A percentile compares a stretch with the other conserved stretches of the same genome.
These are phyloP conservation scores for Onychostoma macrolepis DNA, from an alignment of 2,113 vertebrate species.

Conservation along the genomic window DNA sequence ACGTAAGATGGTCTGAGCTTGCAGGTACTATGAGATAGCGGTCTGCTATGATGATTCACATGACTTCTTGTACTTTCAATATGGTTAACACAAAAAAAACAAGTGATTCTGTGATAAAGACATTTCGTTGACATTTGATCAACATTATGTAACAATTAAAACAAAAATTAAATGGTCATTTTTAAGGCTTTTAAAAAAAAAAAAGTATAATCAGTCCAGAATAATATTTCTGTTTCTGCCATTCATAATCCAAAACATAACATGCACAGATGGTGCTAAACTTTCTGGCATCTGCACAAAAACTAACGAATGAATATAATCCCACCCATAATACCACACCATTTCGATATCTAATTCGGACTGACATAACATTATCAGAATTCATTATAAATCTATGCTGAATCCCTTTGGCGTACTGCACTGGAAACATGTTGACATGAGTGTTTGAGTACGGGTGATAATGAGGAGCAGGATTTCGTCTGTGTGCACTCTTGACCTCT, in stretches of 20 bases:
- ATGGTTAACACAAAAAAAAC: not conserved
- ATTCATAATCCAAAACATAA: conserved; percentile 52
- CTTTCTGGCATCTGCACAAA: not conserved
- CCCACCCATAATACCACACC: conserved; percentile 21
- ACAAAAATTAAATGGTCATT: too few species aligned
- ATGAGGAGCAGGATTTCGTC: not conserved
- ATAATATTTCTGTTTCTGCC: not conserved
- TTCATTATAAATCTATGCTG: conserved; percentile 11
- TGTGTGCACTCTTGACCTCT: conserved; percentile 24
- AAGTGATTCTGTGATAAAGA: not conserved
- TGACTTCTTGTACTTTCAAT: not conserved
- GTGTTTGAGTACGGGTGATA: not conserved
- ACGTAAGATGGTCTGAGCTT: not conserved
- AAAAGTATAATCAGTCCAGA: not conserved
- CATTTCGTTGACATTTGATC: too few species aligned
- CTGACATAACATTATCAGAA: conserved; percentile 30
- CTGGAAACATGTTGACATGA: not conserved
- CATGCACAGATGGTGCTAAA: conserved; percentile 45
- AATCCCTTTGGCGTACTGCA: not conserved
- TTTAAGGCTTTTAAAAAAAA: too few species aligned
- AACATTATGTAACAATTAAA: not conserved
- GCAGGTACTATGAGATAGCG: not conserved
- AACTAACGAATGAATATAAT: conserved; percentile 5
- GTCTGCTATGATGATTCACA: not conserved
- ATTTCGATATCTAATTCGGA: conserved; percentile 26